Conservation (phyloP, 2,797 vertebrate genomes). For the Mycteria americana region DNA sequence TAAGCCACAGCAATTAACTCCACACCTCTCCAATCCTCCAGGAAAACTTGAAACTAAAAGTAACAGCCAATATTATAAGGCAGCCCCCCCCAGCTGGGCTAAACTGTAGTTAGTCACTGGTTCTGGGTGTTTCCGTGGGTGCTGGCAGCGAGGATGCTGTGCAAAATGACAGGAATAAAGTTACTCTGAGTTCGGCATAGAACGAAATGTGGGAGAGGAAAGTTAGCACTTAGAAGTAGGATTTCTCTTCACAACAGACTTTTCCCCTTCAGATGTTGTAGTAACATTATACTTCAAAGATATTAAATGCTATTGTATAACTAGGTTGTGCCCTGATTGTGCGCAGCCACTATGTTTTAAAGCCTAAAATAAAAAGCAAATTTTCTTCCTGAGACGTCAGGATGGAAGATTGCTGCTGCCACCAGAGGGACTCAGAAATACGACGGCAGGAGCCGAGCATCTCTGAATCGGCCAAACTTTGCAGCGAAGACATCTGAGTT, state of each 20-base stretch:
- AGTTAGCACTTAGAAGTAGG: background rate
- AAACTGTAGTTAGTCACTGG: background rate
- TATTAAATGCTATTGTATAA: background rate
- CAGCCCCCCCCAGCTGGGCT: background rate
- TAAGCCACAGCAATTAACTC: background rate
- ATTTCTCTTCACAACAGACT: background rate
- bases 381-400: background rate
- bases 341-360: background rate
- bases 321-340: background rate
- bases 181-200: background rate
- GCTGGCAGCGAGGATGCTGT: background rate
- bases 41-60: background rate
- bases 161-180: background rate
- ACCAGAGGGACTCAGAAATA: background rate
- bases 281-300: background rate
- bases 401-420: background rate
- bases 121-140: background rate
- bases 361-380: background rate
- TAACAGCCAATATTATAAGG: background rate
- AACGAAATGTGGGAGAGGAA: background rate
- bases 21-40: accelerated
- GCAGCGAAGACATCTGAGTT: background rate
- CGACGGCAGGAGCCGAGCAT: accelerated
- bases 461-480: background rate
- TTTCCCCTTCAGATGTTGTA: background rate